Evolutionary conservation across 2,113 vertebrate species (phyloP).

Genomic region (Argyrosomus japonicus): DNA sequence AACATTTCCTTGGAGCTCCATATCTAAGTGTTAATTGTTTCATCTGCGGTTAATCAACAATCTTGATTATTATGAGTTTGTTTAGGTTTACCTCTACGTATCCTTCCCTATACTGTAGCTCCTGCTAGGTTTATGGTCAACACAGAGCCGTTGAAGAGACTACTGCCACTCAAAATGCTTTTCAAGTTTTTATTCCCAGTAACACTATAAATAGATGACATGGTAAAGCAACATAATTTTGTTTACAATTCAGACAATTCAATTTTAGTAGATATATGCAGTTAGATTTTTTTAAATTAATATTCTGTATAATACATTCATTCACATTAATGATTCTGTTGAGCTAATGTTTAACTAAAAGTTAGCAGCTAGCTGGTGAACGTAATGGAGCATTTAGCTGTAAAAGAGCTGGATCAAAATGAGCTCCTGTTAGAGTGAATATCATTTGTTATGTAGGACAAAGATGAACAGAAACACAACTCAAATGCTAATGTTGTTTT

Average conservation of each 20-base stretch:
- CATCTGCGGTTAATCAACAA: constrained; percentile 83
- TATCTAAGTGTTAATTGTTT: constrained; percentile 74
- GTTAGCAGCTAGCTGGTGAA: background rate
- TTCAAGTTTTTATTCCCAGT: constrained; percentile 74
- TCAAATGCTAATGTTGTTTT: background rate
- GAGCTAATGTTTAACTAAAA: background rate
- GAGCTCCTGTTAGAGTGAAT: too few species aligned
- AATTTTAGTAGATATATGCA: background rate
- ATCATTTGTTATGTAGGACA: too few species aligned
- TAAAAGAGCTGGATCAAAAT: background rate
- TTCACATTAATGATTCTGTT: too few species aligned
- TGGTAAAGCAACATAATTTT: constrained; percentile 50
- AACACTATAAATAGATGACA: constrained; percentile 73
- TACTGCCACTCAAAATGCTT: constrained; percentile 73
- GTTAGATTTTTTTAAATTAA: too few species aligned
- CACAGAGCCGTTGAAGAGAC: constrained; percentile 72
- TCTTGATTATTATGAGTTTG: constrained; percentile 73
- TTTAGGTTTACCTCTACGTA: constrained; percentile 58
- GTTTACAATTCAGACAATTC: background rate
- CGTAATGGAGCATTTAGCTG: background rate
- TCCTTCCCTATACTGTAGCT: constrained; percentile 62
- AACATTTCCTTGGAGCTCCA: constrained; percentile 58
- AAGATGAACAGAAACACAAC: background rate
- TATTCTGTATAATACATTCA: too few species aligned
- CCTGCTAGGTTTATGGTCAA: constrained; percentile 80